These are phyloP conservation scores for Molossus alvarezi DNA, from an alignment of 2,797 vertebrate species.

Conservation along the genomic window DNA sequence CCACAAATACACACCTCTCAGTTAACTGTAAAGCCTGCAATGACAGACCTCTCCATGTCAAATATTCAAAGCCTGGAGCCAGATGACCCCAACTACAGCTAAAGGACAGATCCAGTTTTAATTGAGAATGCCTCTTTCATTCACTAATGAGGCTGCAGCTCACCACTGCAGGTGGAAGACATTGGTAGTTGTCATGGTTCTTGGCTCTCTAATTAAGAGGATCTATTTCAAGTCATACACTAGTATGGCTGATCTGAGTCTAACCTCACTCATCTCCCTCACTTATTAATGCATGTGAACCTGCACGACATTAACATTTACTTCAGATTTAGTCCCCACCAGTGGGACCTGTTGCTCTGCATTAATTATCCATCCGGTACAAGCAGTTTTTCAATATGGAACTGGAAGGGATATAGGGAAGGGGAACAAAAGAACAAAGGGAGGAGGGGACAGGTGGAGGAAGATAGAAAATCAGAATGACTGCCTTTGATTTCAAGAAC, in stretches of 20 bases:
- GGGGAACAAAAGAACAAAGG: slow-evolving; percentile 78
- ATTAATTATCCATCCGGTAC: slow-evolving; percentile 83
- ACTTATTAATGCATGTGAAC: slow-evolving; percentile 87
- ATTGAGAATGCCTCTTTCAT: slow-evolving; percentile 74
- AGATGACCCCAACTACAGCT: slow-evolving; percentile 69
- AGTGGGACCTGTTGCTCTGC: slow-evolving; percentile 88
- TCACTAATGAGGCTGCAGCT: slow-evolving; percentile 77
- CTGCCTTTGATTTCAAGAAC: slow-evolving; percentile 78
- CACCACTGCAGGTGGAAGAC: slow-evolving; percentile 73
- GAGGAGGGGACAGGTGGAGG: slow-evolving; percentile 52
- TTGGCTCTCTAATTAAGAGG: slow-evolving; percentile 83
- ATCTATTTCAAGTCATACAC: slow-evolving; percentile 81
- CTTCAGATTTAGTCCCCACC: slow-evolving; percentile 82
- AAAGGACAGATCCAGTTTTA: slow-evolving; percentile 65
- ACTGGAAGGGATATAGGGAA: slow-evolving; percentile 61
- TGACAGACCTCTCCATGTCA: slow-evolving; percentile 11
- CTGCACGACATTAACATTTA: slow-evolving; percentile 74
- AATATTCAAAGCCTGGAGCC: slow-evolving; percentile 63
- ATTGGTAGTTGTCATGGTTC: slow-evolving; percentile 79
- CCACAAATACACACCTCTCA: background rate
- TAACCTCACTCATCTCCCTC: slow-evolving; percentile 80
- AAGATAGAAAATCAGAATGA: slow-evolving; percentile 56
- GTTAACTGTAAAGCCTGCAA: slow-evolving; percentile 16
- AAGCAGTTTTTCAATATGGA: slow-evolving; percentile 83
- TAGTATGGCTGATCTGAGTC: slow-evolving; percentile 68